These are phyloP conservation scores for Austrofundulus limnaeus DNA, from an alignment of 2,113 vertebrate genomes.

Conservation along the genomic window DNA sequence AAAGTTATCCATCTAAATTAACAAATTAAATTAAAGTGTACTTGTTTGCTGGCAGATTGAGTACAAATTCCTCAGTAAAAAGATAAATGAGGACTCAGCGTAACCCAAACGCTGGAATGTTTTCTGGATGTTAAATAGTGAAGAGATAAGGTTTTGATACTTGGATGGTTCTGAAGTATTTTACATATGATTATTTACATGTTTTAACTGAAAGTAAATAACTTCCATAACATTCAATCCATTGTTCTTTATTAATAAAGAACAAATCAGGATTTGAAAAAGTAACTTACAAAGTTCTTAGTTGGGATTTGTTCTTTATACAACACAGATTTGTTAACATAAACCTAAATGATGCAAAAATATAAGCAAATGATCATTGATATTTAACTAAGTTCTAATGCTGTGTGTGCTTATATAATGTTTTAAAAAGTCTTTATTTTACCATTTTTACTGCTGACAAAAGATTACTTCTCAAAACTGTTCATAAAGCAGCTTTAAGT, in stretches of 20 bases:
- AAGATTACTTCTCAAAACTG: not conserved
- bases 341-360: no score
- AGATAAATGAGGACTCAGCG: slow-evolving; percentile 2
- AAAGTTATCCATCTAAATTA: slow-evolving; percentile 12
- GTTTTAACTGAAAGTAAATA: not conserved
- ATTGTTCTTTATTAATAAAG: slow-evolving; percentile 17
- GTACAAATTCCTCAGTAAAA: slow-evolving; percentile 17
- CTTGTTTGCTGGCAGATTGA: slow-evolving; percentile 9
- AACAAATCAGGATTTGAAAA: slow-evolving; percentile 8
- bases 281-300: not conserved
- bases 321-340: no score
- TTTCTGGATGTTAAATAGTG: not conserved
- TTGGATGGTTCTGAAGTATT: slow-evolving; percentile 4
- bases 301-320: no score
- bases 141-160: not conserved
- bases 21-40: slow-evolving; percentile 9
- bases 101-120: not conserved
- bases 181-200: slow-evolving; percentile 2
- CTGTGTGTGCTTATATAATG: no score
- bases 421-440: no score
- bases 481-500: not conserved
- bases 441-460: not conserved
- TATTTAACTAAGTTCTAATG: no score
- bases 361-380: not conserved
- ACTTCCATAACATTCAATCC: slow-evolving; percentile 1